phyloP scores from a whole-genome alignment of 2,888 invertebrate species.

The Drosophila kanekoi region DNA sequence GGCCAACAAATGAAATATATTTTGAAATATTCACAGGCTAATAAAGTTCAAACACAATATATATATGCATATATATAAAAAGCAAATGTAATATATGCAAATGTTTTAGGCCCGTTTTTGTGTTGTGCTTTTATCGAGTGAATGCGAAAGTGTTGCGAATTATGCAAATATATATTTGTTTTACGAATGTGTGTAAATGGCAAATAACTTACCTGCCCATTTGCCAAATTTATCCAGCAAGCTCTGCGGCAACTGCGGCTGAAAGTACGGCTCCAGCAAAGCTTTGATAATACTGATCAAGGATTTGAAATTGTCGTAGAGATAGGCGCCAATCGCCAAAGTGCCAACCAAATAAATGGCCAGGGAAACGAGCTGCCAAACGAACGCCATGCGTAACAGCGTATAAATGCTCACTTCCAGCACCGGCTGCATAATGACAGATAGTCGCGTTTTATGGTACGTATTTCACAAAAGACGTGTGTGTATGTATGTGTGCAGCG shows the following conservation, averaged over 20 bases:
- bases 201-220: slow-evolving; percentile 92
- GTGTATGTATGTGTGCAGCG: not conserved
- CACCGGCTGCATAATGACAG: slow-evolving; percentile 61
- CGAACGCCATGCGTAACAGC: slow-evolving; percentile 73
- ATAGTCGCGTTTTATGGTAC: slow-evolving; percentile 39
- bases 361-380: slow-evolving; percentile 76
- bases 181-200: not conserved
- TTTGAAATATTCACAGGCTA: slow-evolving; percentile 2
- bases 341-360: slow-evolving; percentile 78
- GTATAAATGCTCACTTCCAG: slow-evolving; percentile 70
- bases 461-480: slow-evolving; percentile 1
- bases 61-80: not conserved
- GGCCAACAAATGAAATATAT: not conserved
- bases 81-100: not conserved
- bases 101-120: not conserved
- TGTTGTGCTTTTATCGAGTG: not conserved
- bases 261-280: slow-evolving; percentile 89
- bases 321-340: slow-evolving; percentile 67
- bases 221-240: slow-evolving; percentile 90
- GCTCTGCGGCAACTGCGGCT: slow-evolving; percentile 87
- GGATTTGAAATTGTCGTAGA: slow-evolving; percentile 87
- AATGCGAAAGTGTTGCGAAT: not conserved
- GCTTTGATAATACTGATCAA: slow-evolving; percentile 87
- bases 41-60: slow-evolving; percentile 2
- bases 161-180: not conserved